These are phyloP conservation scores for Tipula vernalis DNA, from an alignment of 2,888 invertebrate genomes.

Conservation along the genomic window DNA sequence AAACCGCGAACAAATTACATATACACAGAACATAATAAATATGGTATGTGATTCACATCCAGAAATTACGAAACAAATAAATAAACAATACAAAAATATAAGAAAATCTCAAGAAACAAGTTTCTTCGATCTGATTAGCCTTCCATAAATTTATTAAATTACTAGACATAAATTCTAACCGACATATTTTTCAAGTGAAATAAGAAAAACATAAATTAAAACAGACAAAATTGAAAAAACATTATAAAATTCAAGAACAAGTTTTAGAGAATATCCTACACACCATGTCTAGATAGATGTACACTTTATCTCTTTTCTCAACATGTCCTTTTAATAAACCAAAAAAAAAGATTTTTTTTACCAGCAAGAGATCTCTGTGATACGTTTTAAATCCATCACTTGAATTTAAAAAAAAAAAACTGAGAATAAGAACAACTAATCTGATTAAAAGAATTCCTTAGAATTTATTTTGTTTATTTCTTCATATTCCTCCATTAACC, in stretches of 20 bases:
- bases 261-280: not conserved
- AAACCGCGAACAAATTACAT: not conserved
- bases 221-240: not conserved
- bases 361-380: not conserved
- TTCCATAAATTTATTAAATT: not conserved
- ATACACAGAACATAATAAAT: not conserved
- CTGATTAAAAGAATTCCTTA: not conserved
- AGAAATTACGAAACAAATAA: not conserved
- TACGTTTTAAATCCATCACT: not conserved
- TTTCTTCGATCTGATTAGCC: not conserved
- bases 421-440: not conserved
- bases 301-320: not conserved
- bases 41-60: not conserved
- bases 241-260: not conserved
- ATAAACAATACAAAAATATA: not conserved
- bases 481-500: not conserved
- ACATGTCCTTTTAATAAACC: not conserved
- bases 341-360: not conserved
- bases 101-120: not conserved
- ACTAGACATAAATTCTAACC: not conserved
- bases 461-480: not conserved
- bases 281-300: not conserved
- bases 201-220: not conserved
- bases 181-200: not conserved
- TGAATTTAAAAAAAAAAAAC: not conserved